Conservation (phyloP, 2,888 invertebrate species). For the Cantharis rustica region DNA sequence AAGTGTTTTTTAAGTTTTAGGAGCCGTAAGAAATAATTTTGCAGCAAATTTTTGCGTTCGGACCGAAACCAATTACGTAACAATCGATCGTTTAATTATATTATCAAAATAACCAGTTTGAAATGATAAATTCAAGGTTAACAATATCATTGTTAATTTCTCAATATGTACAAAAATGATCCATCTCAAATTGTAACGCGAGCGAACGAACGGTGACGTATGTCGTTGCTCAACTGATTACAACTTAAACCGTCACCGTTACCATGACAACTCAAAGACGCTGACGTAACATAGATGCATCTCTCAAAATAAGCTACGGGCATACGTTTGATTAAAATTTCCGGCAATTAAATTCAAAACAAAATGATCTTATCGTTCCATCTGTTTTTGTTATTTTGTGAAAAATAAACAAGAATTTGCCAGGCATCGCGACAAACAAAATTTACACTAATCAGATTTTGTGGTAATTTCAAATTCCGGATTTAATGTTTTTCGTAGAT, state of each 20-base stretch:
- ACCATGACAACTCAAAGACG: constrained; percentile 48
- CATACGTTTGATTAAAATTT: neutral
- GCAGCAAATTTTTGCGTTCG: neutral
- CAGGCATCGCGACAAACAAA: neutral
- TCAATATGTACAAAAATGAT: neutral
- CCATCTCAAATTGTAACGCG: neutral
- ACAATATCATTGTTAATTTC: neutral
- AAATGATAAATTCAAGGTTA: neutral
- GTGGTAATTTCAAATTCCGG: neutral
- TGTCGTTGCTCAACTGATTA: constrained; percentile 32
- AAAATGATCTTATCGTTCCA: neutral
- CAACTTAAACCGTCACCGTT: constrained; percentile 49
- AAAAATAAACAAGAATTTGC: neutral
- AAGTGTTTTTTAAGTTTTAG: neutral
- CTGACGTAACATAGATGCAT: constrained; percentile 45
- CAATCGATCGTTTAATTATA: neutral
- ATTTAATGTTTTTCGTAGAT: neutral
- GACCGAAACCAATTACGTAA: neutral
- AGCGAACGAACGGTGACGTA: constrained; percentile 37
- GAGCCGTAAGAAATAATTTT: neutral
- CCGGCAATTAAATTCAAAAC: neutral
- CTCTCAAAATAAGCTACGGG: constrained; percentile 3
- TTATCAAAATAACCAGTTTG: neutral
- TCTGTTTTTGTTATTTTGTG: neutral
- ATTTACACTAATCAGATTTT: neutral